A percentile compares a stretch with the other conserved stretches of the same genome.
phyloP scores from a whole-genome alignment of 2,113 vertebrate genomes.

The Acrocephalus arundinaceus region DNA sequence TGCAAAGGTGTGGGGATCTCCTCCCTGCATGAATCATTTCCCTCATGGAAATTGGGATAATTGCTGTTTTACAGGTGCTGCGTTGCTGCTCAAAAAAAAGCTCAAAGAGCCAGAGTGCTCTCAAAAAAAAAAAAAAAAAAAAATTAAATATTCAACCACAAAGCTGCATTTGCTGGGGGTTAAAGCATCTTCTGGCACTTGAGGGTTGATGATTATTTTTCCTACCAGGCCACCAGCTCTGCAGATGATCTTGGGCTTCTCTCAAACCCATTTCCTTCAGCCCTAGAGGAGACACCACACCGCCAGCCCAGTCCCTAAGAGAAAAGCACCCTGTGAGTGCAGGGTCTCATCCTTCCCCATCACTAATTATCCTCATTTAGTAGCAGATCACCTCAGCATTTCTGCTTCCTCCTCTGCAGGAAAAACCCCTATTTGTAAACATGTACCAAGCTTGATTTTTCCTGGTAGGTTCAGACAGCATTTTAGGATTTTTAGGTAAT shows the following conservation, averaged over 20 bases:
- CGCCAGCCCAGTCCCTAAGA: background rate
- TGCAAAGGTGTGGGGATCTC: background rate
- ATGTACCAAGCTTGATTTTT: background rate
- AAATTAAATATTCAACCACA: background rate
- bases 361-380: background rate
- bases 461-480: background rate
- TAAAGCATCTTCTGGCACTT: background rate
- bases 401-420: conserved; percentile 1
- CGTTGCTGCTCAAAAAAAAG: background rate
- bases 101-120: no score
- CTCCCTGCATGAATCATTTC: background rate
- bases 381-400: background rate
- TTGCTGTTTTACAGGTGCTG: background rate
- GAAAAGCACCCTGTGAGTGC: background rate
- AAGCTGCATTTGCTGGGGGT: background rate
- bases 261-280: background rate
- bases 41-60: background rate
- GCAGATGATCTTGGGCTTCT: background rate
- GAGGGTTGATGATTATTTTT: background rate
- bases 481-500: background rate
- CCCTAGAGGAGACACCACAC: background rate
- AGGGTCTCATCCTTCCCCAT: background rate
- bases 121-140: background rate
- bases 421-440: background rate
- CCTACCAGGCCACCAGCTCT: background rate